These are phyloP conservation scores for Aleiodes alternator DNA, from an alignment of 2,888 invertebrate genomes.

Conservation along the genomic window DNA sequence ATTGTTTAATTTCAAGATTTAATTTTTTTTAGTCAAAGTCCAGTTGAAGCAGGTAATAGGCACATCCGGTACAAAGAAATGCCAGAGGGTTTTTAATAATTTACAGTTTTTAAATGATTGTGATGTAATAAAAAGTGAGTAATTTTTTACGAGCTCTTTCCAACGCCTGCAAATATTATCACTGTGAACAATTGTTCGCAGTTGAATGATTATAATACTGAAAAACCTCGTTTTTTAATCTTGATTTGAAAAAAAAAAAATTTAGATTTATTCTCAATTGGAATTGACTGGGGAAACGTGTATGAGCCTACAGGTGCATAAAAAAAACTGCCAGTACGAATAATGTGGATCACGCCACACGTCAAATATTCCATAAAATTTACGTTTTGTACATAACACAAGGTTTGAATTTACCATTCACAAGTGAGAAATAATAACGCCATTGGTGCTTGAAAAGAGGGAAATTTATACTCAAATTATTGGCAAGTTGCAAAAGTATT, in stretches of 20 bases:
- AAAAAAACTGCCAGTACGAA: conserved; percentile 24
- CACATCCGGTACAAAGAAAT: conserved; percentile 22
- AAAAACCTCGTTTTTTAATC: no score
- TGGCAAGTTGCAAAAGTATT: conserved; percentile 58
- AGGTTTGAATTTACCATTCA: conserved; percentile 25
- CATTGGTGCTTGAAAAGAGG: conserved; percentile 57
- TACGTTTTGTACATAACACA: conserved; percentile 1
- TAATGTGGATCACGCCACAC: conserved; percentile 37
- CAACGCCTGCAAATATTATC: conserved; percentile 40
- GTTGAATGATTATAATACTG: no score
- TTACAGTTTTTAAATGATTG: conserved; percentile 57
- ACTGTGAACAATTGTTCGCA: no score
- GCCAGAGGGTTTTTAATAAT: conserved; percentile 8
- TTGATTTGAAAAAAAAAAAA: no score
- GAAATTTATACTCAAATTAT: conserved; percentile 71
- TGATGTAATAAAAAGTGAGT: background rate
- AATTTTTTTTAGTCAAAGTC: conserved; percentile 17
- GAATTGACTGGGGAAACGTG: background rate
- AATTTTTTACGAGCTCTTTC: conserved; percentile 53
- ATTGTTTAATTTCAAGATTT: conserved; percentile 14
- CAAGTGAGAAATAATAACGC: conserved; percentile 64
- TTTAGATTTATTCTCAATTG: no score
- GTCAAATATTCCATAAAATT: conserved; percentile 37
- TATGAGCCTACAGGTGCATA: conserved; percentile 32
- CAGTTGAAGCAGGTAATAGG: conserved; percentile 7